phyloP scores from a whole-genome alignment of 92 coral and sea anemone genomes.

The Isaurus tuberculatus region DNA sequence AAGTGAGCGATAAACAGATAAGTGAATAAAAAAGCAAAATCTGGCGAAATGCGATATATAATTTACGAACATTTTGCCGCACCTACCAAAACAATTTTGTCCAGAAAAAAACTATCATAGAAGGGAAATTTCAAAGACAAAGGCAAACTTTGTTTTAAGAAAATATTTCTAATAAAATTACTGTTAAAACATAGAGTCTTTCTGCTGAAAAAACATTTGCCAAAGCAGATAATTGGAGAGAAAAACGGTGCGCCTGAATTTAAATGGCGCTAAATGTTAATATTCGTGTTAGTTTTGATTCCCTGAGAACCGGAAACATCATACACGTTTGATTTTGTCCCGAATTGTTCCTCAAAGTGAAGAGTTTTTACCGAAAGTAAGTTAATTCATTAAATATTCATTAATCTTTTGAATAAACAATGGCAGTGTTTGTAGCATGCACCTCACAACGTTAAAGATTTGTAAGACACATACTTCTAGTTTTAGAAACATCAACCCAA shows the following conservation, averaged over 20 bases:
- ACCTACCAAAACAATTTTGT: not conserved
- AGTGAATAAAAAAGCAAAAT: conserved; percentile 26
- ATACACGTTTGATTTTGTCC: conserved; percentile 20
- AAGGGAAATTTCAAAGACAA: conserved; percentile 22
- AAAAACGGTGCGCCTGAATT: not conserved
- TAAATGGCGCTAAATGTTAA: not conserved
- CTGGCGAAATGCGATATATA: conserved; percentile 47
- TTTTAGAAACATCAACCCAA: conserved; percentile 1
- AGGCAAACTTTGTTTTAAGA: not conserved
- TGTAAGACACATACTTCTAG: conserved; percentile 12
- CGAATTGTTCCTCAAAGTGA: conserved; percentile 51
- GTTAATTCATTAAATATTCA: conserved; percentile 78
- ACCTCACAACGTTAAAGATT: not conserved
- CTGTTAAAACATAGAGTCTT: conserved; percentile 2
- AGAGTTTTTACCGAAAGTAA: conserved; percentile 59
- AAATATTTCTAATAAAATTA: conserved; percentile 7
- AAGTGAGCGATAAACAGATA: conserved; percentile 30
- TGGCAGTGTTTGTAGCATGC: conserved; percentile 28
- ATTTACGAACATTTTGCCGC: conserved; percentile 19
- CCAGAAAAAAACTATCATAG: conserved; percentile 5
- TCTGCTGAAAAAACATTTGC: not conserved
- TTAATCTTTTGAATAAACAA: conserved; percentile 57
- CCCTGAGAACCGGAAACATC: not conserved
- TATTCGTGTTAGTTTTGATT: not conserved
- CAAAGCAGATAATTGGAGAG: not conserved